These are phyloP conservation scores for Ashinkailepas kermadecensis DNA, from an alignment of 2,888 invertebrate genomes.

Conservation along the genomic window DNA sequence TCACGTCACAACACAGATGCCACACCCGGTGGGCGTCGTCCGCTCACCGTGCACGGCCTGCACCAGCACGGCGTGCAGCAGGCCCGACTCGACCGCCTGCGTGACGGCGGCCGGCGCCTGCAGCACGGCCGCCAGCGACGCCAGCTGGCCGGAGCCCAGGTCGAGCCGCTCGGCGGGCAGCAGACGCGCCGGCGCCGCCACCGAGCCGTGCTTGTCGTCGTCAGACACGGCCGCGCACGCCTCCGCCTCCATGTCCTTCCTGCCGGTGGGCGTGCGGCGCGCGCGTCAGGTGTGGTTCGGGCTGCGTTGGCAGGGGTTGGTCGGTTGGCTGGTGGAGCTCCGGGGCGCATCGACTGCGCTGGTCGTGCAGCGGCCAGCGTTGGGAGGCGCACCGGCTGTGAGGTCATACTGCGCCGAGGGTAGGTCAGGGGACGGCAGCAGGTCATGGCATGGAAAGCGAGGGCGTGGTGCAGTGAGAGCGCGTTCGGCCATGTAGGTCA, in stretches of 20 bases:
- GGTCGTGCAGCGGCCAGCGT: no score
- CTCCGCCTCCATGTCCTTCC: slow-evolving; percentile 41
- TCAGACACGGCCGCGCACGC: slow-evolving; percentile 34
- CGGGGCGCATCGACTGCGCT: no score
- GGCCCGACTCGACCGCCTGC: slow-evolving; percentile 65
- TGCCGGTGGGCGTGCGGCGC: slow-evolving; percentile 1
- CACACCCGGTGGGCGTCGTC: background rate
- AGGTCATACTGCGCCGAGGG: no score
- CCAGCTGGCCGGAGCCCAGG: slow-evolving; percentile 49
- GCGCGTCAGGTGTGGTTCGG: no score
- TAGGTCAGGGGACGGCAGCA: no score
- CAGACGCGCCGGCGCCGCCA: slow-evolving; percentile 28
- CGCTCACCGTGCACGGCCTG: slow-evolving; percentile 50
- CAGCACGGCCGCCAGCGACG: slow-evolving; percentile 68
- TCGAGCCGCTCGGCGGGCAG: slow-evolving; percentile 31
- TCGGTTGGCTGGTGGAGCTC: no score
- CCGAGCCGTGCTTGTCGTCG: slow-evolving; percentile 33
- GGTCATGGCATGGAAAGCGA: no score
- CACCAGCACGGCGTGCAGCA: slow-evolving; percentile 55
- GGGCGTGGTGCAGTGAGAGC: no score
- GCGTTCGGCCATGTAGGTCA: no score
- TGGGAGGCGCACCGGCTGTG: no score
- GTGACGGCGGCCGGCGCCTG: slow-evolving; percentile 69
- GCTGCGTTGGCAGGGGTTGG: no score
- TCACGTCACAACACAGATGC: background rate